A percentile compares a stretch with the other conserved stretches of the same genome.
These are phyloP conservation scores for Crocuta crocuta DNA, from an alignment of 2,113 vertebrate species.

Conservation along the genomic window DNA sequence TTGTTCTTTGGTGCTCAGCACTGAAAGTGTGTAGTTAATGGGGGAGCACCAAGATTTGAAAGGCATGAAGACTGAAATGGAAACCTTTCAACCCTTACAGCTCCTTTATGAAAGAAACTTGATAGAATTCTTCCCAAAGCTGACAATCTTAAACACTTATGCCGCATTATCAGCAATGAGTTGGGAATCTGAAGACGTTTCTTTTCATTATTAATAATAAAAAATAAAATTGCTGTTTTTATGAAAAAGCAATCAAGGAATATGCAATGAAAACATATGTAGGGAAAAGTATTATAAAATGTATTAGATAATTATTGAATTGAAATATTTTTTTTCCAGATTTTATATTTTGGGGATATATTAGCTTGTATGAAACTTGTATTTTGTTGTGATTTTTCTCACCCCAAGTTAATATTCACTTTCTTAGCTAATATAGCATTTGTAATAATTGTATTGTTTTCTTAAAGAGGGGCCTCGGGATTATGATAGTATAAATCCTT, in stretches of 20 bases:
- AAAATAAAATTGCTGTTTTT: neutral
- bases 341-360: neutral
- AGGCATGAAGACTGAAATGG: neutral
- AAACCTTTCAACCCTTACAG: neutral
- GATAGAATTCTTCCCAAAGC: neutral
- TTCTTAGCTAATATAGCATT: neutral
- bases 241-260: neutral
- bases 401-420: neutral
- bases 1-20: neutral
- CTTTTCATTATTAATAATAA: neutral
- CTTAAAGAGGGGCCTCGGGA: neutral
- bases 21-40: neutral
- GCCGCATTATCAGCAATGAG: neutral
- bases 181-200: neutral
- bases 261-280: neutral
- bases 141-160: neutral
- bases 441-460: neutral
- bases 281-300: neutral
- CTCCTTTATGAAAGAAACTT: neutral
- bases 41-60: neutral
- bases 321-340: neutral
- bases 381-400: neutral
- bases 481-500: neutral
- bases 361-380: neutral
- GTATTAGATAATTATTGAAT: neutral